Conservation (phyloP, 2,888 invertebrate species). For the Parnassius orleans region DNA sequence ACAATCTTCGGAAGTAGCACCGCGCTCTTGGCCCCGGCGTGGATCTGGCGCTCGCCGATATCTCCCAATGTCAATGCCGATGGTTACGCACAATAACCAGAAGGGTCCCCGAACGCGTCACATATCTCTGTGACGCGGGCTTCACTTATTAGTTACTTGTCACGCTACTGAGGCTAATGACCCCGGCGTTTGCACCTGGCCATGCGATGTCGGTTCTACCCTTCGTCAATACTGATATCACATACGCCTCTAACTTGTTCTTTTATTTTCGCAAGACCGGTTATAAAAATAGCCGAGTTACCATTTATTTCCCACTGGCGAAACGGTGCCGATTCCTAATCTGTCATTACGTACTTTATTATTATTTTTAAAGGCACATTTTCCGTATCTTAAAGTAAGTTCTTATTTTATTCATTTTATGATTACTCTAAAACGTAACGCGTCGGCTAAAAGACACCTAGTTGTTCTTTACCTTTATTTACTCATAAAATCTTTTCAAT, state of each 20-base stretch:
- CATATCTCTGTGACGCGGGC: constrained; percentile 26
- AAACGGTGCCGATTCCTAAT: constrained; percentile 37
- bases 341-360: constrained; percentile 21
- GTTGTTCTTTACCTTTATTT: too few species aligned
- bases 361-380: too few species aligned
- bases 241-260: constrained; percentile 27
- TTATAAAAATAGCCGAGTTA: constrained; percentile 48
- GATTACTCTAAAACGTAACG: too few species aligned
- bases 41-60: constrained; percentile 38
- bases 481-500: too few species aligned
- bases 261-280: constrained; percentile 44
- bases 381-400: too few species aligned
- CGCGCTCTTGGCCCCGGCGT: constrained; percentile 60
- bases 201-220: constrained; percentile 37
- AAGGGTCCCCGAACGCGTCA: constrained; percentile 30
- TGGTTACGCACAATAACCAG: constrained; percentile 40
- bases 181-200: constrained; percentile 51
- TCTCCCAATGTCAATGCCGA: constrained; percentile 74
- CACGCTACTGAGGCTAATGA: constrained; percentile 49
- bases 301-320: constrained; percentile 46
- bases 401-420: too few species aligned
- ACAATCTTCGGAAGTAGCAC: constrained; percentile 60
- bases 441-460: too few species aligned
- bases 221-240: constrained; percentile 27
- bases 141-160: constrained; percentile 40